A percentile compares a stretch with the other conserved stretches of the same genome.
Evolutionary conservation across 2,888 invertebrate genomes (phyloP).

Genomic region (Ecliptopera silaceata): DNA sequence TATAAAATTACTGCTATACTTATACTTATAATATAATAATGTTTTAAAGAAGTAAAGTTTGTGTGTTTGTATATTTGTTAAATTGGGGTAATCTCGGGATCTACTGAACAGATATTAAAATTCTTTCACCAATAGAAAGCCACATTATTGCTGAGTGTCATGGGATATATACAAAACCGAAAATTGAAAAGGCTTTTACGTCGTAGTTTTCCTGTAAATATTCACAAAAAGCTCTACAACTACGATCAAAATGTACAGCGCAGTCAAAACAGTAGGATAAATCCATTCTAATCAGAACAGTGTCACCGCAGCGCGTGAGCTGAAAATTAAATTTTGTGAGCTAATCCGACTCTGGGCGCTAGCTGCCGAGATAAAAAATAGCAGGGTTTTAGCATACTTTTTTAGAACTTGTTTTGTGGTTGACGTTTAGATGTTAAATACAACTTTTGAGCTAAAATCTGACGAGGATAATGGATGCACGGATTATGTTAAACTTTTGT

Average conservation of each 20-base stretch:
- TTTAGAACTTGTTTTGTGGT: not conserved
- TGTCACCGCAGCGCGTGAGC: constrained; percentile 3
- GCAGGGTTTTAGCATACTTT: not conserved
- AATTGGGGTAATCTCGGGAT: no score
- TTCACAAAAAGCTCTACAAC: not conserved
- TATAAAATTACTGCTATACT: not conserved
- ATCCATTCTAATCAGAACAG: constrained; percentile 12
- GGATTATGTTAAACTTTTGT: no score
- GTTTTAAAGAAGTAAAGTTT: no score
- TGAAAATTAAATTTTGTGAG: constrained; percentile 16
- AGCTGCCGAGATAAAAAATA: constrained; percentile 4
- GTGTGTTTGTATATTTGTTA: no score
- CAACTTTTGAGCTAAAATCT: no score
- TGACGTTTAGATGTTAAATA: not conserved
- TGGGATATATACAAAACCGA: no score
- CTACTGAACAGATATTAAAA: no score
- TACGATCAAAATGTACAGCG: not conserved
- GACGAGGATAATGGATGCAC: no score
- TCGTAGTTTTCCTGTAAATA: not conserved
- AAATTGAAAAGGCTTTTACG: not conserved
- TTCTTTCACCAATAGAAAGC: no score
- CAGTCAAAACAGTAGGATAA: constrained; percentile 3
- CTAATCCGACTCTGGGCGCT: constrained; percentile 5
- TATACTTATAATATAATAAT: no score
- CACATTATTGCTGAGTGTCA: no score